Conservation (phyloP, 2,113 vertebrate species). For the Numida meleagris region DNA sequence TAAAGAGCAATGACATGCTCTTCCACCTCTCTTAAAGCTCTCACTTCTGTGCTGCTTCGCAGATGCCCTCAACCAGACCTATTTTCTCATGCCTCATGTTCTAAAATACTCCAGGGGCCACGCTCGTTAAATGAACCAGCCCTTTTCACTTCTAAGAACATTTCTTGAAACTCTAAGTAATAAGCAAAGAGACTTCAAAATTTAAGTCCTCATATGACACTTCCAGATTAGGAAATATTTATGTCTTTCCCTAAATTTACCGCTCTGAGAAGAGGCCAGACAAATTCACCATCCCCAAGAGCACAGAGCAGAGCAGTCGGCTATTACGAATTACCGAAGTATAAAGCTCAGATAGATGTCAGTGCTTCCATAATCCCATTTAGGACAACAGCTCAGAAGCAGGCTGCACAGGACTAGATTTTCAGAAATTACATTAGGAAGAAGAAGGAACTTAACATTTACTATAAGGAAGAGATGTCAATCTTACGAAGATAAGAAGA, state of each 20-base stretch:
- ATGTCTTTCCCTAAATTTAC: slow-evolving; percentile 20
- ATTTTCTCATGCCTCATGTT: background rate
- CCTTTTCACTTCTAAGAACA: slow-evolving; percentile 5
- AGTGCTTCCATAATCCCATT: background rate
- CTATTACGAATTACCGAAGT: slow-evolving; percentile 36
- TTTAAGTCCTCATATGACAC: background rate
- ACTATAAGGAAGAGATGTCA: background rate
- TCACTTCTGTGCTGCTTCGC: background rate
- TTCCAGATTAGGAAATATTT: slow-evolving; percentile 52
- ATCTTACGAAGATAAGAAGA: background rate
- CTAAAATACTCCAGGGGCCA: background rate
- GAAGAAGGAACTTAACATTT: background rate
- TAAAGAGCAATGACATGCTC: background rate
- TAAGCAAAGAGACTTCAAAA: slow-evolving; percentile 9
- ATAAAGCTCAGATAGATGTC: slow-evolving; percentile 51
- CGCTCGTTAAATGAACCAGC: background rate
- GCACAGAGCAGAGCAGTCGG: background rate
- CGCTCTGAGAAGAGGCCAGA: background rate
- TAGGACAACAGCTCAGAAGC: slow-evolving; percentile 6
- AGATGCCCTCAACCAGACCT: background rate
- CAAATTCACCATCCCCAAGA: background rate
- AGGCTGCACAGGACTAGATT: background rate
- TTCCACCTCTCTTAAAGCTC: background rate
- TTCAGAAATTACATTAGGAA: slow-evolving; percentile 21
- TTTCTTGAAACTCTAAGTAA: background rate